Conservation (phyloP, 2,888 invertebrate genomes). For the Acronicta aceris region DNA sequence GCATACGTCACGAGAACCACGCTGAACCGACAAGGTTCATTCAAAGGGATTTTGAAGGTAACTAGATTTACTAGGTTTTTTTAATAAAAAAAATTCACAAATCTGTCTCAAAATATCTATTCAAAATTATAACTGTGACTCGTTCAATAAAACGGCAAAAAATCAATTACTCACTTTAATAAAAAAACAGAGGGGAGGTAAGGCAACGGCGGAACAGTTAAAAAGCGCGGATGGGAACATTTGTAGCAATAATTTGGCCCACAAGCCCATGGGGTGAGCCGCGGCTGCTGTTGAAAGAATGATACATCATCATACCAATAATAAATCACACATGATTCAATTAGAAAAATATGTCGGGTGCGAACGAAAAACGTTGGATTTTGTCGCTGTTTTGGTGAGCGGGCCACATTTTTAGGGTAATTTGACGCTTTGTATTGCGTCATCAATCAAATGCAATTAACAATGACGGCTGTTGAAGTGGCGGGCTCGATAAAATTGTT, state of each 20-base stretch:
- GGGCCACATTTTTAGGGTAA: conserved; percentile 80
- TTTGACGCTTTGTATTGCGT: conserved; percentile 84
- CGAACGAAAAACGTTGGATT: conserved; percentile 75
- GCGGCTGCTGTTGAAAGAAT: conserved; percentile 88
- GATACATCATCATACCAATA: conserved; percentile 89
- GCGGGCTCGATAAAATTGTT: conserved; percentile 29
- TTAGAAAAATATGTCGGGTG: conserved; percentile 85
- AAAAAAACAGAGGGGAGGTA: conserved; percentile 77
- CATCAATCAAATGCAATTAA: conserved; percentile 86
- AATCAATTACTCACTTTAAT: conserved; percentile 81
- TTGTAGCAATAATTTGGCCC: conserved; percentile 87
- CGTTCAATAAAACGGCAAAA: conserved; percentile 70
- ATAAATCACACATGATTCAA: conserved; percentile 89
- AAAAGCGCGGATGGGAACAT: conserved; percentile 85
- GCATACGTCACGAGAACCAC: no score
- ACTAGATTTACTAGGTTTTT: no score
- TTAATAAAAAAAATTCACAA: conserved; percentile 8
- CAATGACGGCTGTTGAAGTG: conserved; percentile 65
- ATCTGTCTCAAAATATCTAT: conserved; percentile 43
- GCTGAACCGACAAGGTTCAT: no score
- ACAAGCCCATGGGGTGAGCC: conserved; percentile 83
- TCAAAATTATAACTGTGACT: conserved; percentile 60
- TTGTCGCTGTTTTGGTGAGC: conserved; percentile 73
- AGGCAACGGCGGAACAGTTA: conserved; percentile 76
- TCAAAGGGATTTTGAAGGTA: no score